Conservation (phyloP, 2,888 invertebrate species). For the Sphecodes monilicornis region DNA sequence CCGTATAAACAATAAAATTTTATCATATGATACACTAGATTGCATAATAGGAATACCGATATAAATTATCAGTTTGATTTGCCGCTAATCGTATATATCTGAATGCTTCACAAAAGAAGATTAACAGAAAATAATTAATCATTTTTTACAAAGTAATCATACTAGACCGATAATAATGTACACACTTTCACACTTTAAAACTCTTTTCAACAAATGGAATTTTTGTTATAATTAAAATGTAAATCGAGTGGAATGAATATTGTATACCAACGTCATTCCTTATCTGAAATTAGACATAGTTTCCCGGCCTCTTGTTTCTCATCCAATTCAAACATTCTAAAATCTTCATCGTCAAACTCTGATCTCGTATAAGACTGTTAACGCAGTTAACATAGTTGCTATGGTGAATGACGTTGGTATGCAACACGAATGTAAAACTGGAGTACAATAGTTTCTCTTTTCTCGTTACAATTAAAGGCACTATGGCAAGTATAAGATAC, state of each 20-base stretch:
- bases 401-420: not conserved
- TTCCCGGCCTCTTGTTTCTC: not conserved
- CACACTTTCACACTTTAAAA: conserved; percentile 29
- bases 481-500: conserved; percentile 63
- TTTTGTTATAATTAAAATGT: conserved; percentile 40
- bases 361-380: not conserved
- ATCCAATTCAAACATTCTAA: not conserved
- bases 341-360: not conserved
- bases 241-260: conserved; percentile 46
- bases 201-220: conserved; percentile 36
- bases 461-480: conserved; percentile 61
- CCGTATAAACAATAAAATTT: conserved; percentile 36
- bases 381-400: too few relatives aligned
- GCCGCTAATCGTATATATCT: not conserved
- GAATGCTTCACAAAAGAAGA: conserved; percentile 13
- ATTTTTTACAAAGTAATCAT: conserved; percentile 34
- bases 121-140: conserved; percentile 20
- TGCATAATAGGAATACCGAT: conserved; percentile 21
- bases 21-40: conserved; percentile 1
- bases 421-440: conserved; percentile 20
- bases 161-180: conserved; percentile 41
- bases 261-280: not conserved
- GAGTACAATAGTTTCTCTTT: conserved; percentile 32
- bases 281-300: not conserved
- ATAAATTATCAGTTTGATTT: conserved; percentile 30